Evolutionary conservation across 2,797 vertebrate species (phyloP).

Genomic region (Peromyscus eremicus): DNA sequence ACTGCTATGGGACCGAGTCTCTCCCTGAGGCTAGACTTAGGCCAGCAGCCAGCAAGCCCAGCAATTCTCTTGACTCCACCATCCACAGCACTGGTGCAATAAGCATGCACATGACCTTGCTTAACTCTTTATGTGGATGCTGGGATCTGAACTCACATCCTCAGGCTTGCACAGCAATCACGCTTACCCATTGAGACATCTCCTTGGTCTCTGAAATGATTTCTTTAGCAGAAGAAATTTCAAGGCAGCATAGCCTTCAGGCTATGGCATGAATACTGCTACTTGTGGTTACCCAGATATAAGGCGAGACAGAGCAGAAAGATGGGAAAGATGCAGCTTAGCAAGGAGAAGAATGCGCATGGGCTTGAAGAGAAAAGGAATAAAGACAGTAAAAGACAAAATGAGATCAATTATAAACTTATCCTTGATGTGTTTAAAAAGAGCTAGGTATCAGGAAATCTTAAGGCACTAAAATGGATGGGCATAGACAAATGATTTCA

Average conservation of each 20-base stretch:
- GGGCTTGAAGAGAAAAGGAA: neutral
- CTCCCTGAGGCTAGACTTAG: neutral
- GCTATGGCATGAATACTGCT: neutral
- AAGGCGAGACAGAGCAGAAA: neutral
- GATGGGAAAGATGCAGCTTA: neutral
- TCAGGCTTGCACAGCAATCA: neutral
- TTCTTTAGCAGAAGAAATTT: neutral
- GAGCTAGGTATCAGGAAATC: neutral
- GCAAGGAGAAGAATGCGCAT: neutral
- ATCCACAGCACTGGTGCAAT: neutral
- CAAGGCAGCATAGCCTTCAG: neutral
- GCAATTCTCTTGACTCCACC: neutral
- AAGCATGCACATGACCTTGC: neutral
- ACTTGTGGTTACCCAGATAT: neutral
- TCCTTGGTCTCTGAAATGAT: neutral
- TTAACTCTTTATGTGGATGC: neutral
- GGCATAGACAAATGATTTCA: neutral
- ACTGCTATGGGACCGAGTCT: neutral
- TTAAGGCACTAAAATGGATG: neutral
- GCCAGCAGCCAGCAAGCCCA: neutral
- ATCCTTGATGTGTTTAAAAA: neutral
- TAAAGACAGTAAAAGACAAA: constrained; percentile 9
- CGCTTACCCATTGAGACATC: neutral
- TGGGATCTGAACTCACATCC: neutral
- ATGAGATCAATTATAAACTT: neutral